These are phyloP conservation scores for Holocentrus rufus DNA, from an alignment of 2,797 vertebrate species.

Conservation along the genomic window DNA sequence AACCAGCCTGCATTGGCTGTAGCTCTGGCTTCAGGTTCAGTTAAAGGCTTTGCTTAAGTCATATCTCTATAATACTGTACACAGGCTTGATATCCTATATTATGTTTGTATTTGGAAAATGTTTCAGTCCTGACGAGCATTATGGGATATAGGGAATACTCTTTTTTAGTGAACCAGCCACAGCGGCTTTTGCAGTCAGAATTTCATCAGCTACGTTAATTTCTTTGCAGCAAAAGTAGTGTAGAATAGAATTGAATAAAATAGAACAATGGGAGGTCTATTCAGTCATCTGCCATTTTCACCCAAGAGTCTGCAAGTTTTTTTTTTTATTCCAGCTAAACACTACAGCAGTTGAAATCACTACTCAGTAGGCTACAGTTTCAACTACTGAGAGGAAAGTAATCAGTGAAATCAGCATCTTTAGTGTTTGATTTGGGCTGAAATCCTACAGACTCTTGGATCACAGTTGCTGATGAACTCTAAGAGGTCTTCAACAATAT, in stretches of 20 bases:
- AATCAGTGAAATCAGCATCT: not conserved
- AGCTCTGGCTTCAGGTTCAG: slow-evolving; percentile 87
- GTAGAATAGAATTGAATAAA: too few species aligned
- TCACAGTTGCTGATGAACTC: too few species aligned
- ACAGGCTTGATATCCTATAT: not conserved
- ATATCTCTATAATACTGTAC: not conserved
- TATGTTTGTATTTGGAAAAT: not conserved
- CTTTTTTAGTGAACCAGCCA: not conserved
- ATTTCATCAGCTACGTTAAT: not conserved
- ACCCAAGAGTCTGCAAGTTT: not conserved
- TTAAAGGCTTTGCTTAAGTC: not conserved
- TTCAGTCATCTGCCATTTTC: not conserved
- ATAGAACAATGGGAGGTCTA: not conserved
- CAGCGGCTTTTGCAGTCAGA: not conserved
- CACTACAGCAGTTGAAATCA: not conserved
- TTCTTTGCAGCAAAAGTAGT: not conserved
- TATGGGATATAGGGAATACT: not conserved
- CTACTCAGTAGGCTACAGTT: not conserved
- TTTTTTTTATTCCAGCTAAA: not conserved
- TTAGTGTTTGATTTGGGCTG: not conserved
- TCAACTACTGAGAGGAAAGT: not conserved
- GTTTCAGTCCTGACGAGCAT: not conserved
- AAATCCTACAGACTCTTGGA: not conserved
- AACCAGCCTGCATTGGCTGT: slow-evolving; percentile 85
- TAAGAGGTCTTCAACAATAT: too few species aligned